These are phyloP conservation scores for Nibea albiflora DNA, from an alignment of 2,113 vertebrate species.

Conservation along the genomic window DNA sequence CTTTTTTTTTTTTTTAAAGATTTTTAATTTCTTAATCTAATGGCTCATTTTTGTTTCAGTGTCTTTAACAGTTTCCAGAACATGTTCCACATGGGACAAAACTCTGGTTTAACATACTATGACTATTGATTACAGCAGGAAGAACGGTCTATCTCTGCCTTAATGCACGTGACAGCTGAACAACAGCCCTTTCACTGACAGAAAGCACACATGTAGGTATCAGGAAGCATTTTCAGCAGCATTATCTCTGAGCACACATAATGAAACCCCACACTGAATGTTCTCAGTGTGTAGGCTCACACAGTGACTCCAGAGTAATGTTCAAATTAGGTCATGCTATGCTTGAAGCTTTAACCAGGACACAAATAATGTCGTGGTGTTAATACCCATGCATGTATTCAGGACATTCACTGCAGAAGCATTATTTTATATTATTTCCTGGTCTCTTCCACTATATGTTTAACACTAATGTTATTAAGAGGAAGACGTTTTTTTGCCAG, in stretches of 20 bases:
- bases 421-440: too few species aligned
- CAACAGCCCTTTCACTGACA: slow-evolving; percentile 40
- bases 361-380: too few species aligned
- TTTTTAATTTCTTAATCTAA: not conserved
- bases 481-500: too few species aligned
- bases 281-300: not conserved
- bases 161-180: slow-evolving; percentile 28
- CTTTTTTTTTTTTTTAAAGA: not conserved
- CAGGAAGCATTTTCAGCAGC: slow-evolving; percentile 17
- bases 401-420: too few species aligned
- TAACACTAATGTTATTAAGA: too few species aligned
- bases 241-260: slow-evolving; percentile 17
- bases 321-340: not conserved
- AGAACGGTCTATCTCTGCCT: not conserved
- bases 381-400: too few species aligned
- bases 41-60: slow-evolving; percentile 4
- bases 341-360: not conserved
- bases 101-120: not conserved
- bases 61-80: not conserved
- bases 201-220: slow-evolving; percentile 25
- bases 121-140: slow-evolving; percentile 9
- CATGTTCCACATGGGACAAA: not conserved
- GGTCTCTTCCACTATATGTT: too few species aligned
- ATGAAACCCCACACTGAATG: slow-evolving; percentile 20
- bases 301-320: not conserved